A percentile compares a stretch with the other conserved stretches of the same genome.
phyloP scores from a whole-genome alignment of 2,113 vertebrate species.

The Pedetes capensis region DNA sequence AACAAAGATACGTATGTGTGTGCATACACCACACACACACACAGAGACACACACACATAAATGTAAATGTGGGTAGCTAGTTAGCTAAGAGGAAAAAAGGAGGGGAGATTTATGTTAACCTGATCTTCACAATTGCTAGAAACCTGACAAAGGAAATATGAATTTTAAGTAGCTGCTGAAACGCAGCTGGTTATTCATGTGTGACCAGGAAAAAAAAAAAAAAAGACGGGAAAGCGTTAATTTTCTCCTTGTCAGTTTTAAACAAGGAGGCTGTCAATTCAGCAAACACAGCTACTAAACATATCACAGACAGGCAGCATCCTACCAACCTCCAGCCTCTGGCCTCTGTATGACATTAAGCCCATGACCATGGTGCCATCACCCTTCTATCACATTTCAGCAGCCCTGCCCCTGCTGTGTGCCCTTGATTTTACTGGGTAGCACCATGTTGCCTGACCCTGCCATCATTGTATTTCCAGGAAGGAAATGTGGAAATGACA shows the following conservation, averaged over 20 bases:
- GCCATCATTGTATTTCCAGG: not conserved
- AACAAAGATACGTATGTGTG: not conserved
- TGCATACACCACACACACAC: too few relatives aligned
- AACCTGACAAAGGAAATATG: conserved; percentile 31
- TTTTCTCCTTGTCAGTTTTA: conserved; percentile 62
- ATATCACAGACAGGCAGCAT: not conserved
- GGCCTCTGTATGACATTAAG: not conserved
- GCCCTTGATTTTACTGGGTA: not conserved
- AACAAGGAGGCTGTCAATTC: conserved; percentile 8
- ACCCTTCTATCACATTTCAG: not conserved
- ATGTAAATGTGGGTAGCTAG: not conserved
- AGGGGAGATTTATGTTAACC: not conserved
- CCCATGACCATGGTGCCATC: rapidly evolving
- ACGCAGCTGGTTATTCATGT: conserved; percentile 3
- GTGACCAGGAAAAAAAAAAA: not conserved
- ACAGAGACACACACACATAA: not conserved
- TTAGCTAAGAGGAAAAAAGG: not conserved
- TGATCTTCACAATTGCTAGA: conserved; percentile 38
- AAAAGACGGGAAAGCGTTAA: not conserved
- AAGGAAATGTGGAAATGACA: not conserved
- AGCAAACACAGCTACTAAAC: not conserved
- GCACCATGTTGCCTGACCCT: not conserved
- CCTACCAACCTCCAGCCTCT: not conserved
- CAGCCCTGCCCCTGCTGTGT: not conserved
- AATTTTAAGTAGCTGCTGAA: conserved; percentile 57